Conservation (phyloP, 2,888 invertebrate species). For the Drosophila demipolita region DNA sequence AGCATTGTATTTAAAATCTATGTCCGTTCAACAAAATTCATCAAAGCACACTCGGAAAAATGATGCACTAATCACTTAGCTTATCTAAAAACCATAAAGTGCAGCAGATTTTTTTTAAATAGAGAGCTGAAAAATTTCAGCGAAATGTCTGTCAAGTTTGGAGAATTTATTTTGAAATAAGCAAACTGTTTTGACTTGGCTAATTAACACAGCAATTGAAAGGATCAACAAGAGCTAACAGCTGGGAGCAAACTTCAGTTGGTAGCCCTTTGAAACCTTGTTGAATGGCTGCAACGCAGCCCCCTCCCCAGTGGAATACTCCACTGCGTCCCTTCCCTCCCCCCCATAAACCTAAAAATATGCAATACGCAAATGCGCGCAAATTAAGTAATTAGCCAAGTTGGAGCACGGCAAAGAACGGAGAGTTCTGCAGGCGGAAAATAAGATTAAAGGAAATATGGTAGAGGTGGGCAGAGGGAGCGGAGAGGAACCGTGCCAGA, state of each 20-base stretch:
- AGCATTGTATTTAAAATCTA: background rate
- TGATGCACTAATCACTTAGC: background rate
- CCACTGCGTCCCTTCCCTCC: background rate
- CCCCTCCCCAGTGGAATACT: background rate
- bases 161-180: slow-evolving; percentile 59
- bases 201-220: slow-evolving; percentile 61
- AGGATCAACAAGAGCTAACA: slow-evolving; percentile 20
- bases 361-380: slow-evolving; percentile 51
- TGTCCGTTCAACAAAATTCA: background rate
- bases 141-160: slow-evolving; percentile 30
- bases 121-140: background rate
- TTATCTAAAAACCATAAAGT: background rate
- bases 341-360: slow-evolving; percentile 10
- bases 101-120: background rate
- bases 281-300: slow-evolving; percentile 12
- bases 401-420: slow-evolving; percentile 10
- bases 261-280: slow-evolving; percentile 32
- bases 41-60: background rate
- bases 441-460: slow-evolving; percentile 41
- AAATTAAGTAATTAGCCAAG: slow-evolving; percentile 70
- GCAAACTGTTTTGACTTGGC: slow-evolving; percentile 59
- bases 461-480: background rate
- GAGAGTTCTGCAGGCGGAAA: slow-evolving; percentile 9
- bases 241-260: slow-evolving; percentile 21
- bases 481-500: background rate